Conservation (phyloP, 37 sponge, comb jelly and placozoan species). For the Ephydatia muelleri region DNA sequence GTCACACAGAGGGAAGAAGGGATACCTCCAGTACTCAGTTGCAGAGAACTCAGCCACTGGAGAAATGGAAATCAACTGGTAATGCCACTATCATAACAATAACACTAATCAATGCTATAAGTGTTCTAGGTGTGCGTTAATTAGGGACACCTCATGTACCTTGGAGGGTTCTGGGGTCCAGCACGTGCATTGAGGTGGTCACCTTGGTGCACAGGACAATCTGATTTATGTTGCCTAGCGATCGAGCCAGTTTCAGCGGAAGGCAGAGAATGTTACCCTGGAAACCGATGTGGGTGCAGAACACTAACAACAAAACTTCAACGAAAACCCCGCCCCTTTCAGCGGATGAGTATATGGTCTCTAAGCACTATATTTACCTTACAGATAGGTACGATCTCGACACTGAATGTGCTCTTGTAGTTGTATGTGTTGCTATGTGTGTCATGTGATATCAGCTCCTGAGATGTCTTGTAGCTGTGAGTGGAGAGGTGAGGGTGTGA, state of each 20-base stretch:
- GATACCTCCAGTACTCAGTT: conserved; percentile 75
- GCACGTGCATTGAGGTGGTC: conserved; percentile 72
- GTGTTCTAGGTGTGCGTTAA: too few species aligned
- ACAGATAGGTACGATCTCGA: conserved; percentile 92
- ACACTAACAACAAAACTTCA: too few species aligned
- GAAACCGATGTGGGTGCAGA: not conserved
- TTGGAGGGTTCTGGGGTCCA: conserved; percentile 83
- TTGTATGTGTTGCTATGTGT: conserved; percentile 91
- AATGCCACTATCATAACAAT: too few species aligned
- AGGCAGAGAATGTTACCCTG: conserved; percentile 91
- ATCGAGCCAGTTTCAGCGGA: conserved; percentile 69
- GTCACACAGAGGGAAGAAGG: conserved; percentile 78
- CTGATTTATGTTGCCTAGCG: conserved; percentile 85
- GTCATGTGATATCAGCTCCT: conserved; percentile 96
- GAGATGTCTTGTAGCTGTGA: conserved; percentile 88
- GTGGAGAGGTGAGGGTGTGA: not conserved
- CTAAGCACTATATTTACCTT: conserved; percentile 41
- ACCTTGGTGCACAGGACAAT: conserved; percentile 73
- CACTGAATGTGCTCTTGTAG: conserved; percentile 95
- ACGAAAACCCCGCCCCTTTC: not conserved
- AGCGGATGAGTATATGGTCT: not conserved
- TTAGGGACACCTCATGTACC: conserved; percentile 14
- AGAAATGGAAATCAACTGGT: too few species aligned
- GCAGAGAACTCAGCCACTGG: conserved; percentile 74
- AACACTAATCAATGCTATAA: not conserved